A percentile compares a stretch with the other conserved stretches of the same genome.
Evolutionary conservation across 37 sponge, comb jelly and placozoan species (phyloP).

Genomic region (Hexactinellida sp.): DNA sequence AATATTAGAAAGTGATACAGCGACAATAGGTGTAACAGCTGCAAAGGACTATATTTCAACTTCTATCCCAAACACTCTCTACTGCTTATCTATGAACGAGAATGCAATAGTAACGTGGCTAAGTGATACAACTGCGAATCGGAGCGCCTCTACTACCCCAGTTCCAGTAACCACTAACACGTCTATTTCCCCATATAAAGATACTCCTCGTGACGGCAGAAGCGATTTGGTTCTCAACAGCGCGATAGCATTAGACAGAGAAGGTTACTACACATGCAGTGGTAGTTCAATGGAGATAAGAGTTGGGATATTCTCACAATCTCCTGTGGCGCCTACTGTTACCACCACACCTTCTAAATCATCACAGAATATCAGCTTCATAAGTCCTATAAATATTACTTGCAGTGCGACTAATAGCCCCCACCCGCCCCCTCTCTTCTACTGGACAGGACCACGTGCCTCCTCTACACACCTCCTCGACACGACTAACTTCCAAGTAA

Average conservation of each 20-base stretch:
- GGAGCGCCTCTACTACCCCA: not conserved
- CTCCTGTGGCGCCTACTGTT: not conserved
- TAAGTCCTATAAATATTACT: not conserved
- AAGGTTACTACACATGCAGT: constrained; percentile 9
- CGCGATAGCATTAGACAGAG: not conserved
- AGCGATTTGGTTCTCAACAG: not conserved
- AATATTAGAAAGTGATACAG: not conserved
- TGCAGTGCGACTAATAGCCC: not conserved
- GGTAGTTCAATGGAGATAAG: not conserved
- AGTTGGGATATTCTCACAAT: not conserved
- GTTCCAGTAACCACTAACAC: not conserved
- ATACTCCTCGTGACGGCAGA: not conserved
- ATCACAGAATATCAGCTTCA: not conserved
- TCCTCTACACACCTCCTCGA: not conserved
- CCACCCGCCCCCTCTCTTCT: not conserved
- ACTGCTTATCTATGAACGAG: not conserved
- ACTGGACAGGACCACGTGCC: not conserved
- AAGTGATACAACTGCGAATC: not conserved
- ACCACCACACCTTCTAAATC: not conserved
- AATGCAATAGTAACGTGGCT: not conserved
- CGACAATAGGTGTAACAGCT: not conserved
- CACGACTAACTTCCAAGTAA: not conserved
- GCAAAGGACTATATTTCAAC: not conserved
- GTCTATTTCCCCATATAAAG: not conserved
- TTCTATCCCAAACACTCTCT: not conserved